Evolutionary conservation across 2,888 invertebrate genomes (phyloP), one percentile per base, ranked within the genome.

Genomic region (Plebejus argus): DNA sequence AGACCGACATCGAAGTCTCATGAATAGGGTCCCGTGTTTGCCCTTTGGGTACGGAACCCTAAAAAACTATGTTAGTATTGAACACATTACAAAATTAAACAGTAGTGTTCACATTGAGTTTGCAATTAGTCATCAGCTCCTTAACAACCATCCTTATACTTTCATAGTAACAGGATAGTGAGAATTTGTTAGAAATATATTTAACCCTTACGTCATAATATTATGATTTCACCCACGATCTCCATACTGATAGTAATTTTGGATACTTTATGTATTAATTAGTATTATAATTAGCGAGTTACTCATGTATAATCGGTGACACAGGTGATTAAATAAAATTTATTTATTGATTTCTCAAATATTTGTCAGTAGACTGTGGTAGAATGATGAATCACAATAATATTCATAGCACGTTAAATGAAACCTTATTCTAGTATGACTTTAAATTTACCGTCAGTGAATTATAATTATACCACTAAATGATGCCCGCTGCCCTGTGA

Each of bases 201-300:
- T 66, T 66, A 20, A 15, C 12, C 28, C 23, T 66, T 28, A 66
- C 66, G 66, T 66, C 66, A 66, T 15, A 3, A 23, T 18, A 1
- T 3, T 28, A 66, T 66, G 66, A 66, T 28, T 66, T 66, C 66
- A 66, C 66, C 0, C 10, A 10, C 3, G 28, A 66, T 61, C 23
- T 23, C 61, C 61, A 61, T 66, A 66, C 5, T 28, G 66, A 66
- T 66, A 28, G 66, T 66, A 66, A 66, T 66, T 66, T 66, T 5
- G 28, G 8, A 28, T 28, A 28, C 28, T 66, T 28, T 66, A 28
- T 66, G 12, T 23, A 66, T 66, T 66, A 66, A n/a, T n/a, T n/a
- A 66, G 12, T 66, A 66, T 66, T 66, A 61, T 66, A 66, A 66
- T 66, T 66, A 66, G 66, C 66, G 23, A 23, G 66, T 66, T 28